phyloP scores from a whole-genome alignment of 2,888 invertebrate genomes.

The Drosophila bunnanda region DNA sequence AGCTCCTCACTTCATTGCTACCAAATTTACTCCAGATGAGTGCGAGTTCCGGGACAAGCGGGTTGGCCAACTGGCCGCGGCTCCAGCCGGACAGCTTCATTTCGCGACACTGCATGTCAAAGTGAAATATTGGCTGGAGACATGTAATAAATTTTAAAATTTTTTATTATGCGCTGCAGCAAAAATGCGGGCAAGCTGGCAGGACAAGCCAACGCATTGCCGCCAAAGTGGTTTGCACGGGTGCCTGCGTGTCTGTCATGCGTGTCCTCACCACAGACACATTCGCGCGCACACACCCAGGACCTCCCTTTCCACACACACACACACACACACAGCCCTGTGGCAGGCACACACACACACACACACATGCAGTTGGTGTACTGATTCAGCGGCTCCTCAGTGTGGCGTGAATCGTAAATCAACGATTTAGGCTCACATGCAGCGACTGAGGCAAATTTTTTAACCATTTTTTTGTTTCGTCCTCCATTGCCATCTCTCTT shows the following conservation, averaged over 20 bases:
- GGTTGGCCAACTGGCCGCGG: slow-evolving; percentile 54
- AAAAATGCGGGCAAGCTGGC: slow-evolving; percentile 39
- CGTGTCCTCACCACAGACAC: slow-evolving; percentile 67
- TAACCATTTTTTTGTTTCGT: slow-evolving; percentile 37
- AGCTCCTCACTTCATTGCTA: slow-evolving; percentile 59
- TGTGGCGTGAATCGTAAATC: slow-evolving; percentile 81
- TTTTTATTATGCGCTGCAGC: slow-evolving; percentile 67
- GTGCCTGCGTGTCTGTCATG: slow-evolving; percentile 78
- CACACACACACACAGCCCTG: background rate
- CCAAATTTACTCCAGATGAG: slow-evolving; percentile 62
- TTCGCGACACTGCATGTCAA: slow-evolving; percentile 83
- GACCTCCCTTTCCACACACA: background rate
- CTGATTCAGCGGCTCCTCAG: slow-evolving; percentile 71
- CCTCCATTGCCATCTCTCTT: slow-evolving; percentile 22
- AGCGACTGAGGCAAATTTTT: slow-evolving; percentile 54
- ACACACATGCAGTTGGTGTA: slow-evolving; percentile 30
- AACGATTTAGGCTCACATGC: slow-evolving; percentile 79
- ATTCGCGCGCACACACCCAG: slow-evolving; percentile 32
- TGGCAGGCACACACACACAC: slow-evolving; percentile 16
- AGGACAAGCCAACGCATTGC: slow-evolving; percentile 61
- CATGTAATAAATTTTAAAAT: slow-evolving; percentile 83
- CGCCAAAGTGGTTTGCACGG: slow-evolving; percentile 79
- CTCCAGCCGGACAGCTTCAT: slow-evolving; percentile 82
- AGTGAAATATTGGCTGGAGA: slow-evolving; percentile 84
- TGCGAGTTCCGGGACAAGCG: background rate